A percentile compares a stretch with the other conserved stretches of the same genome.
Conservation (phyloP, 1,140 invertebrate species). For the Lordiphosa mommai region DNA sequence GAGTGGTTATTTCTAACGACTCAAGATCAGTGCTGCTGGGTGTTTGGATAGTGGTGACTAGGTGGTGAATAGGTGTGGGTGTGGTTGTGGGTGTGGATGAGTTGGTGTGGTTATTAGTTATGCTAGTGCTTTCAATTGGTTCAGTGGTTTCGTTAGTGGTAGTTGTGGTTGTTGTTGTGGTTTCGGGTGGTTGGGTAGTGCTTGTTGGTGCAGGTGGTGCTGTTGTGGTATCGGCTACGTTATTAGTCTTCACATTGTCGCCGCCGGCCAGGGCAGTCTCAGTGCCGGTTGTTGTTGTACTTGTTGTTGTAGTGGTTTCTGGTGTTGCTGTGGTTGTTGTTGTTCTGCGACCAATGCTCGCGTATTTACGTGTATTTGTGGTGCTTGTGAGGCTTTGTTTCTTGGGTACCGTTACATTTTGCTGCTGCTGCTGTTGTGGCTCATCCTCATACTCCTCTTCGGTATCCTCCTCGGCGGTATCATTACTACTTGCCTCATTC, state of each 20-base stretch:
- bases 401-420: constrained; percentile 75
- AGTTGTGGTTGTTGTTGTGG: constrained; percentile 36
- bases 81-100: constrained; percentile 73
- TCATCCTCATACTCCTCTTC: constrained; percentile 59
- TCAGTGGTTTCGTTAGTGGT: constrained; percentile 67
- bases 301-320: constrained; percentile 58
- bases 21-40: constrained; percentile 27
- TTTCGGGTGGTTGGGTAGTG: constrained; percentile 23
- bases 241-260: constrained; percentile 58
- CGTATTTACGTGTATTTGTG: constrained; percentile 67
- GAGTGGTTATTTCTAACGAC: constrained; percentile 22
- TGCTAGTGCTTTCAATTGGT: constrained; percentile 74
- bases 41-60: constrained; percentile 44
- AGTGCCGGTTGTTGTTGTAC: constrained; percentile 67
- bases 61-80: constrained; percentile 35
- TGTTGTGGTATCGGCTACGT: constrained; percentile 34
- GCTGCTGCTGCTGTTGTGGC: constrained; percentile 27
- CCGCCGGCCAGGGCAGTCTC: constrained; percentile 57
- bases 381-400: constrained; percentile 50
- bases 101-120: constrained; percentile 71
- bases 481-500: constrained; percentile 10
- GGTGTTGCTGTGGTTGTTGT: constrained; percentile 62
- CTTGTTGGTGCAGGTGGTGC: constrained; percentile 37
- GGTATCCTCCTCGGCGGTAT: constrained; percentile 27
- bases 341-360: constrained; percentile 69